Evolutionary conservation across 2,797 vertebrate species (phyloP).

Genomic region (Tapera naevia): DNA sequence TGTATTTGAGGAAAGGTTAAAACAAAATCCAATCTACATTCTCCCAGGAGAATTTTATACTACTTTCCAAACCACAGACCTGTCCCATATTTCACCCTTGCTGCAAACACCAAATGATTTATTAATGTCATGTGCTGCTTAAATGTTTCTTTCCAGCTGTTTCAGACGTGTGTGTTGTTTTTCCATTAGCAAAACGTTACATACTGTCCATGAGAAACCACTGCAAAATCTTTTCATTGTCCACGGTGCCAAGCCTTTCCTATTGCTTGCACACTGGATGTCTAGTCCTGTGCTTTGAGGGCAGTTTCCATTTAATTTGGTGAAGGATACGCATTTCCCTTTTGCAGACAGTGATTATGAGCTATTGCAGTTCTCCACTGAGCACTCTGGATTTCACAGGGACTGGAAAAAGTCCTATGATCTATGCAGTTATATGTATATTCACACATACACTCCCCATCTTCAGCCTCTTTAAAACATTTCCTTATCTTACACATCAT

Average conservation of each 20-base stretch:
- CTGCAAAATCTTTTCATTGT: background rate
- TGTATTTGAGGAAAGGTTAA: constrained; percentile 25
- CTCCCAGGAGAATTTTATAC: background rate
- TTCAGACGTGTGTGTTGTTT: constrained; percentile 4
- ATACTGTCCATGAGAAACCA: background rate
- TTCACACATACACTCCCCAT: background rate
- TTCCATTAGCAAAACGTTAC: constrained; percentile 2
- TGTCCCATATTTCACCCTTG: constrained; percentile 17
- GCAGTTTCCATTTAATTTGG: background rate
- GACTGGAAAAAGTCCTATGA: background rate
- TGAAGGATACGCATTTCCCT: background rate
- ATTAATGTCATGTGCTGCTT: background rate
- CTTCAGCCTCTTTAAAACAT: background rate
- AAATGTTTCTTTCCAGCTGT: constrained; percentile 27
- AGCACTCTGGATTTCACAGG: background rate
- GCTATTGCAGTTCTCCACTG: background rate
- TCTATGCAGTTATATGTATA: background rate
- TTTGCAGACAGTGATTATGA: background rate
- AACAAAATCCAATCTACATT: background rate
- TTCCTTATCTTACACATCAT: background rate
- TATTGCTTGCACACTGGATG: background rate
- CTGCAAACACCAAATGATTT: constrained; percentile 29
- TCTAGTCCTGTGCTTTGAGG: background rate
- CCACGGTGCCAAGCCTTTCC: background rate
- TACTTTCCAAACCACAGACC: background rate